Base-by-base conservation (phyloP, 2,888 invertebrate species). In the Biston stratarius region DNA sequence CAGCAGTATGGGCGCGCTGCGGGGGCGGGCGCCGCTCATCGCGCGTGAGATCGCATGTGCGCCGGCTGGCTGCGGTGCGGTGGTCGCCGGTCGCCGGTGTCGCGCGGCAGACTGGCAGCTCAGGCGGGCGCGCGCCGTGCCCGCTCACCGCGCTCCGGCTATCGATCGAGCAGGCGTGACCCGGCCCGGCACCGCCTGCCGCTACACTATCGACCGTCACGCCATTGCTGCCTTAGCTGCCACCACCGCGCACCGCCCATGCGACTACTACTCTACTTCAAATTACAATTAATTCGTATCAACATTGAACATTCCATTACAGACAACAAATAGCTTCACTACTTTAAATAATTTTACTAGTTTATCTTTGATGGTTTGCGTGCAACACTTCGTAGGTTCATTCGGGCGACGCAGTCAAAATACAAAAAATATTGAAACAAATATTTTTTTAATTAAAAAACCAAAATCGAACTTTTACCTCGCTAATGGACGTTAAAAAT, bases 1-100 rank as follows among this genome's bases (percentile, higher is more conserved):
- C 91, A 95, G 93, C 87, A 95, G 93, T 86, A 92, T 89, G 91
- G 94, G 94, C 93, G 95, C 95, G 88, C 89, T 90, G 88, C 90
- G 94, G 92, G 95, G 91, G 93, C 95, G 94, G 92, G 94, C 95
- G 88, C 91, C 90, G 88, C 89, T 92, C 93, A 93, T 93, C 83
- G 78, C 88, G 87, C 86, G 85, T 79, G 84, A 80, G 83, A 80
- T 77, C 84, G 90, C 94, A 94, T 93, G 88, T 82, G 78, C 80
- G 77, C 81, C 75, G 81, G 80, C 78, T 73, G 67, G 77, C 74
- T 71, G 65, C n/a, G 34, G 34, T 69, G 48, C 61, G 53, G 36
- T 48, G 38, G 45, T 55, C 49, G 60, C 24, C 55, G 60, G 58
- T 60, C 57, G 72, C 71, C 82, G 83, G 81, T 81, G 84, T 83